A percentile compares a stretch with the other conserved stretches of the same genome.
Conservation (phyloP, 2,113 vertebrate species). For the Falco punctatus region DNA sequence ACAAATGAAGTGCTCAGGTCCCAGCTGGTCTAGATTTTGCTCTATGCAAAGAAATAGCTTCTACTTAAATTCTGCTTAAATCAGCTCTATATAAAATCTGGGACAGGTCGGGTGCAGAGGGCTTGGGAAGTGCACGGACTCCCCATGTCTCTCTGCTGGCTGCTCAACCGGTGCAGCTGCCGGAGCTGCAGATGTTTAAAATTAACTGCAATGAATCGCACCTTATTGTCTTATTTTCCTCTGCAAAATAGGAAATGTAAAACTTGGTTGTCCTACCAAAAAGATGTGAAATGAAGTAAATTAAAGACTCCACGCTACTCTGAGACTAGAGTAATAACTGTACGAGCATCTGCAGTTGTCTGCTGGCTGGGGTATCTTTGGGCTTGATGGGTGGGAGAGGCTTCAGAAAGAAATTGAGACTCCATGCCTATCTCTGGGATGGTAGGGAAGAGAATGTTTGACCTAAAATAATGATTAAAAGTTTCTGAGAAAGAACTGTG, state of each 20-base stretch:
- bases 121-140: neutral
- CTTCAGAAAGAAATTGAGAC: neutral
- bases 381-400: neutral
- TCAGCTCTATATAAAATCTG: neutral
- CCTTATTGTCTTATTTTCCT: neutral
- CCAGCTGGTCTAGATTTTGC: accelerated
- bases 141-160: neutral
- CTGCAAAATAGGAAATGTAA: neutral
- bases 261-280: neutral
- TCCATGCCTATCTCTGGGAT: neutral
- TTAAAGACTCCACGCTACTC: neutral
- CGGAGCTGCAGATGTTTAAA: neutral
- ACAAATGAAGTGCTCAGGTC: accelerated
- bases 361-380: neutral
- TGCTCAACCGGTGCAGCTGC: neutral
- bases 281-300: neutral
- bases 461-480: neutral
- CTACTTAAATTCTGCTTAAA: neutral
- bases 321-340: neutral
- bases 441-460: neutral
- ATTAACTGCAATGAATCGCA: neutral
- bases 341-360: neutral
- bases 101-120: neutral
- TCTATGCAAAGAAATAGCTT: neutral
- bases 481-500: neutral